Percentiles rank a stretch among this genome's conserved stretches.
These are phyloP conservation scores for Drosophila pachea DNA, from an alignment of 1,140 invertebrate genomes.

Conservation along the genomic window DNA sequence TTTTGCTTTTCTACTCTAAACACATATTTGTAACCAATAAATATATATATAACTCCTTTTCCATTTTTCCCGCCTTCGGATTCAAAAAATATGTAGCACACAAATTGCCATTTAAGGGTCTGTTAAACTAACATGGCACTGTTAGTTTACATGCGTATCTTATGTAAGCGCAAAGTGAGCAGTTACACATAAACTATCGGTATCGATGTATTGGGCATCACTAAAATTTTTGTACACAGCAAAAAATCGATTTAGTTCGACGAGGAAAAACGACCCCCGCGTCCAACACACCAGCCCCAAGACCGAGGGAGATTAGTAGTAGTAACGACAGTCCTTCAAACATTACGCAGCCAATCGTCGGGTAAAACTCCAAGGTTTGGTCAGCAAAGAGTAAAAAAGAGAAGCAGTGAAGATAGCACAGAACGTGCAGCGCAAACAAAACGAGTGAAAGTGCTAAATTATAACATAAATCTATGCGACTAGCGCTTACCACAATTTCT, in stretches of 20 bases:
- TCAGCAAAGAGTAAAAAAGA: slow-evolving; percentile 20
- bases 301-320: slow-evolving; percentile 65
- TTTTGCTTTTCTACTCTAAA: too few relatives aligned
- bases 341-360: slow-evolving; percentile 60
- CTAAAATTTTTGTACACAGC: slow-evolving; percentile 65
- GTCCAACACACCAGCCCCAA: slow-evolving; percentile 48
- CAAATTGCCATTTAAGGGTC: too few relatives aligned
- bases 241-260: slow-evolving; percentile 65
- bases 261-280: slow-evolving; percentile 59
- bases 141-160: slow-evolving; percentile 9
- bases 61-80: neutral
- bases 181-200: neutral
- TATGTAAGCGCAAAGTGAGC: slow-evolving; percentile 13
- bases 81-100: neutral
- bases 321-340: slow-evolving; percentile 75
- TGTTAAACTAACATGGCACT: slow-evolving; percentile 8
- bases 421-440: slow-evolving; percentile 65
- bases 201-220: slow-evolving; percentile 15
- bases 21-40: too few relatives aligned
- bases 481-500: slow-evolving; percentile 52
- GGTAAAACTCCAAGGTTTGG: slow-evolving; percentile 52
- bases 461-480: slow-evolving; percentile 43
- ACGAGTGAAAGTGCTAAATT: slow-evolving; percentile 67
- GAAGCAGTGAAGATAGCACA: slow-evolving; percentile 23
- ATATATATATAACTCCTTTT: neutral